Evolutionary conservation across 1,140 invertebrate genomes (phyloP), one percentile per base, ranked within the genome.

Genomic region (Aphaenogaster ashmeadi): DNA sequence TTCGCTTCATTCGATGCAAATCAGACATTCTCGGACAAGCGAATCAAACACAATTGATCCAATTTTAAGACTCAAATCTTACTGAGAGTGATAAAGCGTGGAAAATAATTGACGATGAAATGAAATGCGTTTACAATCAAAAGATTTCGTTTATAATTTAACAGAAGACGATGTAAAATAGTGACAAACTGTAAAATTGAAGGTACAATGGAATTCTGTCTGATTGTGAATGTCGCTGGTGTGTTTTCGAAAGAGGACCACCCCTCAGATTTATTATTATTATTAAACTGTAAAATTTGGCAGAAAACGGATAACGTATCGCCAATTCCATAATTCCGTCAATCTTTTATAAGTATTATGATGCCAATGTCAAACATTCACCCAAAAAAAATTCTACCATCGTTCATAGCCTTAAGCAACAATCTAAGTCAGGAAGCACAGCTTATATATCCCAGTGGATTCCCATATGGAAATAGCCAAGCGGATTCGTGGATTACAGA

Each of bases 1-100:
- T 41, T 75, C n/a, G n/a, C 54, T 41, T 75, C 54, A 36, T 58
- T 60, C 11, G 36, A 58, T 27, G n/a, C 72, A 75, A 11, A 56
- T n/a, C 3, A 74, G 8, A 36, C 3, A 52, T 72, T 5, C 50
- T 38, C 71, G 33, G 18, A 54, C 15, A 11, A 11, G 1, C 47
- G 3, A 74, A 54, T 74, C 18, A 13, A 58, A 15, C n/a, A 5
- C 44, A 36, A 44, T 44, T 67, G 9, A 44, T 44, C 44, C 15
- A 21, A 4, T 67, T 13, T 33, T 21, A 13, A 38, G 15, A 18
- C 6, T 69, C 21, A 7, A 15, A 27, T 7, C 6, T 47, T 47
- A 50, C n/a, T 50, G 41, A 47, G 8, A 3, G 9, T 9, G 11
- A 27, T 69, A 47, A 50, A 27, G 5, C 0, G 4, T 67, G 13